Evolutionary conservation across 1,140 invertebrate genomes (phyloP), one percentile per base, ranked within the genome.

Genomic region (Scaptodrosophila lebanonensis): DNA sequence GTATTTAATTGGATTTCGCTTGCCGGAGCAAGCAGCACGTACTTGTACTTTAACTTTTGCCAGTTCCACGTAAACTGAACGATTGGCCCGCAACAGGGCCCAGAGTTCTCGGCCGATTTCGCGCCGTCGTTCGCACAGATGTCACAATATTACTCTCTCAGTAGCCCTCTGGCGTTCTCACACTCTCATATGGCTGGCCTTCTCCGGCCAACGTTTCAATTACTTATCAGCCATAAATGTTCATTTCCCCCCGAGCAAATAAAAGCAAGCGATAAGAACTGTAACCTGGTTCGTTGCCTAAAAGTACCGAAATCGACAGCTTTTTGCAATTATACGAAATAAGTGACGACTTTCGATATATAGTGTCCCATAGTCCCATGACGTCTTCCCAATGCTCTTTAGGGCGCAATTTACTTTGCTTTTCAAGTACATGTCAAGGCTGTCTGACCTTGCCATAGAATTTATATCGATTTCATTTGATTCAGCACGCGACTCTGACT

Each of bases 41-140:
- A 38, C 35, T 83, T 70, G 70, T 75, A 82, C 75, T 70, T 70
- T 40, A 60, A 75, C 76, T 70, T 75, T 82, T 58, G 73, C 73
- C 73, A 29, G 75, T 56, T 47, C 49, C 66, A 66, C 66, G 61
- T 83, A 68, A 48, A 82, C 75, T 82, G 70, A 82, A 52, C 50
- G 56, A n/a, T n/a, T n/a, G 49, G 38, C 36, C 22, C 39, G 33
- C 39, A 58, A 53, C 70, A 56, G 52, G 60, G 15, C 32, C 18
- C 54, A 64, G 53, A 54, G 54, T 60, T 64, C 49, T 65, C 44
- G 61, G 61, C 58, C 58, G 51, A 57, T 52, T 59, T 30, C 35
- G 12, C 57, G 18, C 58, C 48, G 25, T 62, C 59, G 58, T 39
- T 62, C 44, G 16, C 51, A 20, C 39, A 50, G 38, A 25, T 45